phyloP scores from a whole-genome alignment of 2,113 vertebrate species.

The Prunella fulvescens region DNA sequence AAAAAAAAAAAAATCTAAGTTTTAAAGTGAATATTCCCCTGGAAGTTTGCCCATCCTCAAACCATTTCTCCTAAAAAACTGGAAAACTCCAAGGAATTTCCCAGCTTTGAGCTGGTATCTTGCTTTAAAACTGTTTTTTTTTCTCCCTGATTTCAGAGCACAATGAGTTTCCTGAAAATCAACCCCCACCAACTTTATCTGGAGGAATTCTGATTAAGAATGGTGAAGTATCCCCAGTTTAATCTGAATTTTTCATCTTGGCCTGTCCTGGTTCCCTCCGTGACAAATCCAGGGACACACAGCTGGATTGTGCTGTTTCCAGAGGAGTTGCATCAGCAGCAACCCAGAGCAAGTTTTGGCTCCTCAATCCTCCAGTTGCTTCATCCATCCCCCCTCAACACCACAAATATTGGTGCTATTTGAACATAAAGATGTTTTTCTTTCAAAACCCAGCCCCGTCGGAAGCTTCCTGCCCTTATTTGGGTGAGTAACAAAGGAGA shows the following conservation, averaged over 20 bases:
- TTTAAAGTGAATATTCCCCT: background rate
- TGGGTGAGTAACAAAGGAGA: slow-evolving; percentile 44
- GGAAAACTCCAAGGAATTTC: background rate
- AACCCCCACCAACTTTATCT: background rate
- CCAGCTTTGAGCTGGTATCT: background rate
- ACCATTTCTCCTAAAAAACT: background rate
- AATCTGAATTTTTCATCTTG: background rate
- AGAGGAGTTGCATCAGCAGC: background rate
- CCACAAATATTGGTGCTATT: slow-evolving; percentile 20
- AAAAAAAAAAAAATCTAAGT: background rate
- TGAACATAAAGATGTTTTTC: background rate
- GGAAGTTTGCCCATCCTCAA: background rate
- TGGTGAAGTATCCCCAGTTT: background rate
- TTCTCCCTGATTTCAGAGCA: background rate
- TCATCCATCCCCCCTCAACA: background rate
- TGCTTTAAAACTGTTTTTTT: background rate
- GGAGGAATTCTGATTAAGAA: background rate
- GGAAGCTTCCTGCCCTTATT: slow-evolving; percentile 46
- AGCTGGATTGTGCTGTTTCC: background rate
- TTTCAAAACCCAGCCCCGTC: background rate
- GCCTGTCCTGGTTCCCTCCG: background rate
- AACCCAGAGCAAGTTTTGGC: background rate
- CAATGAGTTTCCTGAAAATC: background rate
- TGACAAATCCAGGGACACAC: background rate
- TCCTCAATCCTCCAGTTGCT: background rate